A percentile compares a stretch with the other conserved stretches of the same genome.
These are phyloP conservation scores for Porites divaricata DNA, from an alignment of 92 coral and sea anemone genomes.

Conservation along the genomic window DNA sequence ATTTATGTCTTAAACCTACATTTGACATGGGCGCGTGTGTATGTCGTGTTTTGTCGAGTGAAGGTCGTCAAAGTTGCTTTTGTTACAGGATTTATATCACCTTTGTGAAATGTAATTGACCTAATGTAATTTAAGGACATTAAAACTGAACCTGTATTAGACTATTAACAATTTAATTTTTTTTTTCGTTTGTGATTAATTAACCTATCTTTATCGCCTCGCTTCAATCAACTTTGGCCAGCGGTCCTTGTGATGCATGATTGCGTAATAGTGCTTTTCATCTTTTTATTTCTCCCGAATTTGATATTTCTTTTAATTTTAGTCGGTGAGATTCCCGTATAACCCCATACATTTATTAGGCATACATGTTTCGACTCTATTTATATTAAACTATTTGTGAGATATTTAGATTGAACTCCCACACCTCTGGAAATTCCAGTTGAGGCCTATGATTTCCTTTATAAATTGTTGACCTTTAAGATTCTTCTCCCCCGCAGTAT, in stretches of 20 bases:
- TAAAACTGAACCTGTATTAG: background rate
- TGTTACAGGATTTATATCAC: background rate
- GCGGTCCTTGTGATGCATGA: background rate
- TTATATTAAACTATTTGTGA: too few relatives aligned
- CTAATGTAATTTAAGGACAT: background rate
- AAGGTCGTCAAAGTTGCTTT: background rate
- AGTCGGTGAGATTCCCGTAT: too few relatives aligned
- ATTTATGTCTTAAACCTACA: background rate
- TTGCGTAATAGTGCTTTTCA: background rate
- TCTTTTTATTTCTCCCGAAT: background rate
- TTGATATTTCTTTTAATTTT: too few relatives aligned
- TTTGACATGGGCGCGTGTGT: background rate
- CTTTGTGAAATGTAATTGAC: background rate
- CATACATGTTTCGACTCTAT: too few relatives aligned
- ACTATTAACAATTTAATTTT: background rate
- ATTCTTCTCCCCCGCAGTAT: too few relatives aligned
- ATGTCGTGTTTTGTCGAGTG: background rate
- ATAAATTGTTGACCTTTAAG: too few relatives aligned
- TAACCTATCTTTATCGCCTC: background rate
- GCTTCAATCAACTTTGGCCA: background rate
- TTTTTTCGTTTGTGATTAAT: background rate
- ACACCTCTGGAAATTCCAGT: too few relatives aligned
- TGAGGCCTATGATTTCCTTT: too few relatives aligned
- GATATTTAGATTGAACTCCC: too few relatives aligned
- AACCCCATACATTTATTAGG: too few relatives aligned